phyloP scores from a whole-genome alignment of 2,888 invertebrate species.

The Eupelmus urozonus region DNA sequence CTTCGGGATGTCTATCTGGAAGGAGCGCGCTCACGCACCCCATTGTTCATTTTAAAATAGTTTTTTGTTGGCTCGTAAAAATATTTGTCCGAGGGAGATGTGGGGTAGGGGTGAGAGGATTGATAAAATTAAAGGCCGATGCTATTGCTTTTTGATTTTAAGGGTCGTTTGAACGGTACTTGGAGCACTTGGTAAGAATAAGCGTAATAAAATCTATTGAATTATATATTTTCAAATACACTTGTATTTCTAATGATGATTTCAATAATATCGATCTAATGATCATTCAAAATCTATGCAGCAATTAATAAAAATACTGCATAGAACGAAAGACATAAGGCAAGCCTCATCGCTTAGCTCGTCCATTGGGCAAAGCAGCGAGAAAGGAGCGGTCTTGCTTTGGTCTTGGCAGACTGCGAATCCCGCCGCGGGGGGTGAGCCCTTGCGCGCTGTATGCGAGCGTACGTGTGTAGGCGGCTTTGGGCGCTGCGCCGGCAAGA shows the following conservation, averaged over 20 bases:
- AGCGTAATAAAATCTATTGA: too few relatives aligned
- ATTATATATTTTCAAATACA: too few relatives aligned
- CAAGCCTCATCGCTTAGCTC: too few relatives aligned
- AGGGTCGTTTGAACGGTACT: neutral
- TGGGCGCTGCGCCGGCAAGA: slow-evolving; percentile 46
- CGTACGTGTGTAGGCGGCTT: slow-evolving; percentile 2
- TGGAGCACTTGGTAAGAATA: neutral
- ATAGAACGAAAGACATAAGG: neutral
- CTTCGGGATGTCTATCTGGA: neutral
- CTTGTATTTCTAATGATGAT: too few relatives aligned
- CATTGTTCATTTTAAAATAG: slow-evolving; percentile 48
- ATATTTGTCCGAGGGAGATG: slow-evolving; percentile 18
- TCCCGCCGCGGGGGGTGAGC: slow-evolving; percentile 8
- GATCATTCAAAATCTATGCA: too few relatives aligned
- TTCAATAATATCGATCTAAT: too few relatives aligned
- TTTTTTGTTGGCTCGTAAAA: slow-evolving; percentile 5
- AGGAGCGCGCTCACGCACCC: too few relatives aligned
- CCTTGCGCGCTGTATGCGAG: neutral
- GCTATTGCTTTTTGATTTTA: neutral
- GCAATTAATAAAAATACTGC: too few relatives aligned
- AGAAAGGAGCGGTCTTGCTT: neutral
- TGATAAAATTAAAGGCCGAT: slow-evolving; percentile 37
- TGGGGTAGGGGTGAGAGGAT: slow-evolving; percentile 1
- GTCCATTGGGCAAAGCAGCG: neutral
- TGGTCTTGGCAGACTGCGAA: slow-evolving; percentile 36